phyloP scores from a whole-genome alignment of 2,888 invertebrate genomes.

The Latrodectus elegans region DNA sequence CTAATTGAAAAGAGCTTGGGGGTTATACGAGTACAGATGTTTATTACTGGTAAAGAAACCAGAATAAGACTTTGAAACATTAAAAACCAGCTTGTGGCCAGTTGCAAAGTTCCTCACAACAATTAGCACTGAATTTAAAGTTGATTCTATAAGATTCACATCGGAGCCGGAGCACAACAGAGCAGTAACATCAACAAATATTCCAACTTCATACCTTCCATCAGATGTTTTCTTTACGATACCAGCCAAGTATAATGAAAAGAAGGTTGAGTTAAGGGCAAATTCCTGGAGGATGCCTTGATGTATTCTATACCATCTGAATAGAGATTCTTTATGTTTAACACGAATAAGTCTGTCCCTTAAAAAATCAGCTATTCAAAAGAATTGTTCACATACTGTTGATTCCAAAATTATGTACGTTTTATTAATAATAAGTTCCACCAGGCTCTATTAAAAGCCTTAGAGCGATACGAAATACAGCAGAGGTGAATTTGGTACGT shows the following conservation, averaged over 20 bases:
- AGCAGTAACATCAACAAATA: neutral
- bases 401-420: neutral
- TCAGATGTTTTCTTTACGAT: neutral
- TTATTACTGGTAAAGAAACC: conserved; percentile 16
- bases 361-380: neutral
- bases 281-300: neutral
- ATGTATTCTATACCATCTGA: neutral
- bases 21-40: conserved; percentile 2
- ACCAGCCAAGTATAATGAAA: neutral
- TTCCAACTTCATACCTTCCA: no score
- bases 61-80: neutral
- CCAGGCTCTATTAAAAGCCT: neutral
- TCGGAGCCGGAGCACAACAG: neutral
- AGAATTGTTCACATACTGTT: neutral
- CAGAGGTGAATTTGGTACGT: neutral
- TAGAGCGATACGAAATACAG: neutral
- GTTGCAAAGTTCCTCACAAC: neutral
- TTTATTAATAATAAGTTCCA: neutral
- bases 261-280: neutral
- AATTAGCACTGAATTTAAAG: neutral
- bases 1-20: neutral
- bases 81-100: conserved; percentile 18
- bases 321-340: neutral
- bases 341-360: no score
- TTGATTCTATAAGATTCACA: no score